phyloP scores from a whole-genome alignment of 2,888 invertebrate genomes.

The Stenichneumon culpator region DNA sequence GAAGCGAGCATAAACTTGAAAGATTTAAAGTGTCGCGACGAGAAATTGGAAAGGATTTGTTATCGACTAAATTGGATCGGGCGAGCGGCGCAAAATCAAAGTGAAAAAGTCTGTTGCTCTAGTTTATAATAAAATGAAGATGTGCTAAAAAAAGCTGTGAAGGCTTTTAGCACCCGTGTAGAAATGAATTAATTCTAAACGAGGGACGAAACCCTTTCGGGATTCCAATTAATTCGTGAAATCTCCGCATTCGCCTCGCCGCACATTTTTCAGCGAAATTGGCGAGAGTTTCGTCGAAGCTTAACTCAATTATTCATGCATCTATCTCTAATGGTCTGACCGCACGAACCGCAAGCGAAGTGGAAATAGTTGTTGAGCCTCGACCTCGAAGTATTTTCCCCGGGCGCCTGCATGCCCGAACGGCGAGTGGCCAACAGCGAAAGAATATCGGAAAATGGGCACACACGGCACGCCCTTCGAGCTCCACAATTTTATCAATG shows the following conservation, averaged over 20 bases:
- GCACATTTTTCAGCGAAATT: slow-evolving; percentile 60
- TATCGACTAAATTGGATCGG: too few species aligned
- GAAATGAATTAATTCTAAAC: slow-evolving; percentile 65
- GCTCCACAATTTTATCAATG: slow-evolving; percentile 26
- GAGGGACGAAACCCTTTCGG: slow-evolving; percentile 67
- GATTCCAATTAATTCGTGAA: slow-evolving; percentile 71
- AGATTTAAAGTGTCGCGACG: background rate
- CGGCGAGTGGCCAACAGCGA: slow-evolving; percentile 17
- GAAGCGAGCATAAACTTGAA: background rate
- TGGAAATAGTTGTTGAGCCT: slow-evolving; percentile 74
- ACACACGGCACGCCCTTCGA: slow-evolving; percentile 5
- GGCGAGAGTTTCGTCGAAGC: slow-evolving; percentile 64
- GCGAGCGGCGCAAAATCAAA: background rate
- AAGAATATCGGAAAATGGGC: slow-evolving; percentile 16
- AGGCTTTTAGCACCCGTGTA: slow-evolving; percentile 46
- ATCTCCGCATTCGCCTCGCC: slow-evolving; percentile 54
- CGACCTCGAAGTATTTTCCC: slow-evolving; percentile 57
- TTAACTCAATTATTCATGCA: slow-evolving; percentile 75
- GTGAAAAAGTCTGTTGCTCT: background rate
- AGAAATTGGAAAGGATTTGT: background rate
- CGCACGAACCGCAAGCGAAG: slow-evolving; percentile 73
- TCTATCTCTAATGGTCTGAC: slow-evolving; percentile 71
- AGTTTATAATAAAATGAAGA: background rate
- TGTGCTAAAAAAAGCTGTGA: background rate
- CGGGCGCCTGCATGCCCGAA: slow-evolving; percentile 45